phyloP scores from a whole-genome alignment of 2,113 vertebrate species.

The Ptyas mucosa region DNA sequence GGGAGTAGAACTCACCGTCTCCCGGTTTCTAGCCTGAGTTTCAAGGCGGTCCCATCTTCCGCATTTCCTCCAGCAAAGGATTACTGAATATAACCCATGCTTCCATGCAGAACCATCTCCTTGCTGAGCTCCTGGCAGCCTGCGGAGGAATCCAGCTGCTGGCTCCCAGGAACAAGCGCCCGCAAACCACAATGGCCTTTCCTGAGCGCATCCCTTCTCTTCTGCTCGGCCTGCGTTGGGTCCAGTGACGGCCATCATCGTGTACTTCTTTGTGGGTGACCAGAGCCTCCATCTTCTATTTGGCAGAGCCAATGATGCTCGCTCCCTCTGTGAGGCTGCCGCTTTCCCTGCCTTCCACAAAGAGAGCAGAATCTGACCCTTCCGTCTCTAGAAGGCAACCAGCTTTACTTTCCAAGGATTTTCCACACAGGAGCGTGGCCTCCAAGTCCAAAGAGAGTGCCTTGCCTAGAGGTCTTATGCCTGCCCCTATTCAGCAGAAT shows the following conservation, averaged over 20 bases:
- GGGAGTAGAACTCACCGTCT: constrained; percentile 33
- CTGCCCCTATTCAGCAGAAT: background rate
- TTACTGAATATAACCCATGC: constrained; percentile 94
- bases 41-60: constrained; percentile 92
- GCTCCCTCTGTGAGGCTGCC: constrained; percentile 84
- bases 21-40: constrained; percentile 96
- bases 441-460: background rate
- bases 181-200: constrained; percentile 96
- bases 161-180: constrained; percentile 91
- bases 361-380: constrained; percentile 74
- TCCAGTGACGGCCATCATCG: constrained; percentile 87
- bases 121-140: constrained; percentile 94
- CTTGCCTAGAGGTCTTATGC: background rate
- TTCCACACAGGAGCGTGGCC: background rate
- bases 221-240: constrained; percentile 92
- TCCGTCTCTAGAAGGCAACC: constrained; percentile 61
- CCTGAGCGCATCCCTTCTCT: constrained; percentile 92
- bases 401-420: background rate
- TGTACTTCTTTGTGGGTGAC: constrained; percentile 85
- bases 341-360: constrained; percentile 78
- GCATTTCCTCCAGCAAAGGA: constrained; percentile 97
- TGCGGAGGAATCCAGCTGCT: constrained; percentile 88
- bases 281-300: constrained; percentile 98
- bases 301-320: constrained; percentile 96
- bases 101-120: constrained; percentile 92